Evolutionary conservation across 2,888 invertebrate genomes (phyloP).

Genomic region (Ptychoptera contaminata): DNA sequence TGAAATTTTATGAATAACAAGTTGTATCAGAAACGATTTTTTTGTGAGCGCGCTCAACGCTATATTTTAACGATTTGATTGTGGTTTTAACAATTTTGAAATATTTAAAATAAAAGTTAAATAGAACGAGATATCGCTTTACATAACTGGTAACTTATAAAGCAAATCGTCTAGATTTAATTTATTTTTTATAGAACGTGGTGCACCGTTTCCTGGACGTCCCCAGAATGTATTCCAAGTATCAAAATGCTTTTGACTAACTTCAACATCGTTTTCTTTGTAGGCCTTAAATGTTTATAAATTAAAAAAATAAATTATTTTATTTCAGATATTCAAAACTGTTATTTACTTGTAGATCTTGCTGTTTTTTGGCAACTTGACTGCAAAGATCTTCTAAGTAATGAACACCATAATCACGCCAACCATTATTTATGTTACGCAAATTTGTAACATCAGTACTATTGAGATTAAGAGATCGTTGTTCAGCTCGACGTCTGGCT

Average conservation of each 20-base stretch:
- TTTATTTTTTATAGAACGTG: conserved; percentile 23
- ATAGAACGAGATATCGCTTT: conserved; percentile 11
- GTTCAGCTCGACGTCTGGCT: conserved; percentile 44
- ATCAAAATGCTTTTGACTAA: conserved; percentile 50
- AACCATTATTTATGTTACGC: conserved; percentile 7
- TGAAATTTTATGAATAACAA: no score
- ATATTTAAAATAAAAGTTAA: no score
- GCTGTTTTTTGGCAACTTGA: conserved; percentile 36
- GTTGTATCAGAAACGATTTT: no score
- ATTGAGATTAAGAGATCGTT: conserved; percentile 36
- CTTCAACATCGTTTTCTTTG: conserved; percentile 40
- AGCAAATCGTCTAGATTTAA: conserved; percentile 31
- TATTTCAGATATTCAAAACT: not conserved
- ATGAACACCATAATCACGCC: conserved; percentile 26
- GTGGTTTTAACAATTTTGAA: no score
- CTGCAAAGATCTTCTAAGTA: conserved; percentile 36
- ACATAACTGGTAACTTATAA: conserved; percentile 23
- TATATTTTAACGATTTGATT: no score
- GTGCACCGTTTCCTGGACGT: conserved; percentile 47
- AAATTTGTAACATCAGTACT: conserved; percentile 37
- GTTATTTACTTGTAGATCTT: conserved; percentile 24
- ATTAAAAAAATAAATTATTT: not conserved
- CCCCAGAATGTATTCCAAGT: conserved; percentile 70
- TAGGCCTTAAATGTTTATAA: conserved; percentile 9
- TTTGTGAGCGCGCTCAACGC: no score